Evolutionary conservation across 2,888 invertebrate genomes (phyloP).

Genomic region (Hyalella azteca): DNA sequence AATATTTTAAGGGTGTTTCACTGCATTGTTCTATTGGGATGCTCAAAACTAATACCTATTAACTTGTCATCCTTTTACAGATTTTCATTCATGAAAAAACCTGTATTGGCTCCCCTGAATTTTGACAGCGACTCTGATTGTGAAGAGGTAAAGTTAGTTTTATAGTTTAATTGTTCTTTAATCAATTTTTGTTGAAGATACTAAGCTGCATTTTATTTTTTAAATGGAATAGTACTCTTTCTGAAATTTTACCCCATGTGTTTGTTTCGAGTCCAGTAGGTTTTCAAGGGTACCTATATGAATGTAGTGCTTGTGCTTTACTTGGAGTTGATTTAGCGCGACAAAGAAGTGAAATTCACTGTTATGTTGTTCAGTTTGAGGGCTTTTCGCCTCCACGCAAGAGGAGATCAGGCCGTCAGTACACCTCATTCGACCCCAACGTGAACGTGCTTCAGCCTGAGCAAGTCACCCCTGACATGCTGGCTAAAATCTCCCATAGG

Average conservation of each 20-base stretch:
- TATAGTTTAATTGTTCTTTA: background rate
- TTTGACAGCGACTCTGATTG: background rate
- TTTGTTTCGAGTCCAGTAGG: too few species aligned
- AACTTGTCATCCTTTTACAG: background rate
- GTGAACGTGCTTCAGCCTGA: constrained; percentile 45
- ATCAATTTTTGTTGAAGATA: background rate
- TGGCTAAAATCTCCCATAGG: constrained; percentile 45
- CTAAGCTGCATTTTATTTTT: background rate
- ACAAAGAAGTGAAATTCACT: background rate
- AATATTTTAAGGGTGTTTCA: too few species aligned
- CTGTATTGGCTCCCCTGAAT: background rate
- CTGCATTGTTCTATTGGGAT: too few species aligned
- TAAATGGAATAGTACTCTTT: background rate
- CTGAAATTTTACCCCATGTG: background rate
- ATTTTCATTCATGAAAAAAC: constrained; percentile 2
- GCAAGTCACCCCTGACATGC: constrained; percentile 39
- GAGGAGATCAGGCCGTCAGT: background rate
- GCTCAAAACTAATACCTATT: too few species aligned
- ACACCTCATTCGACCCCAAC: constrained; percentile 47
- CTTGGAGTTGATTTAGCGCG: too few species aligned
- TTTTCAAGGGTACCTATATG: too few species aligned
- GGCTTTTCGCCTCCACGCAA: constrained; percentile 6
- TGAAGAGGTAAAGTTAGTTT: background rate
- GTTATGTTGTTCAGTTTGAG: background rate
- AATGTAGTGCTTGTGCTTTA: too few species aligned